Evolutionary conservation across 2,888 invertebrate species (phyloP).

Genomic region (Baccha elongata): DNA sequence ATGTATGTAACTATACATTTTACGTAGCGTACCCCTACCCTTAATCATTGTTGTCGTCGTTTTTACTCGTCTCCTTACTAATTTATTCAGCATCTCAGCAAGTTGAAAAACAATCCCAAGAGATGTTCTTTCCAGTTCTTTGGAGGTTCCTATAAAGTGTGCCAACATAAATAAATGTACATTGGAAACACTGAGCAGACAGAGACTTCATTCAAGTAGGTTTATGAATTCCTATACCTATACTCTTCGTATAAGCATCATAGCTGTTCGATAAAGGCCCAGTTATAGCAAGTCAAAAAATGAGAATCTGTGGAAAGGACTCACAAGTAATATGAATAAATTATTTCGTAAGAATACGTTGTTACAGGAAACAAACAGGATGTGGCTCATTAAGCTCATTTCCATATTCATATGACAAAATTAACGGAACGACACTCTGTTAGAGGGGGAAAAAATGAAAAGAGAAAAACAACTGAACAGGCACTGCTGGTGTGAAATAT

Average conservation of each 20-base stretch:
- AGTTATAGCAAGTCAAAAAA: slow-evolving; percentile 15
- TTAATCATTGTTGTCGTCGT: slow-evolving; percentile 36
- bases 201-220: slow-evolving; percentile 22
- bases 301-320: slow-evolving; percentile 24
- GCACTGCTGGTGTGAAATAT: slow-evolving; percentile 43
- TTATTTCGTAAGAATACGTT: slow-evolving; percentile 28
- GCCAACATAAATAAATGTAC: slow-evolving; percentile 63
- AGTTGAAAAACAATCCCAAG: slow-evolving; percentile 59
- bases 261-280: slow-evolving; percentile 6
- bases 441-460: background rate
- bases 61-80: slow-evolving; percentile 24
- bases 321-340: slow-evolving; percentile 41
- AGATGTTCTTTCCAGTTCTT: slow-evolving; percentile 38
- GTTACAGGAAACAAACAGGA: slow-evolving; percentile 35
- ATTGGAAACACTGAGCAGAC: slow-evolving; percentile 17
- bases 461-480: background rate
- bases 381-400: slow-evolving; percentile 52
- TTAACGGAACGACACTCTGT: slow-evolving; percentile 34
- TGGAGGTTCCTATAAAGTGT: slow-evolving; percentile 54
- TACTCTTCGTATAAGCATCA: slow-evolving; percentile 5
- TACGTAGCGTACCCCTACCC: slow-evolving; percentile 12
- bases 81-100: slow-evolving; percentile 59
- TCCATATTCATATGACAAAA: slow-evolving; percentile 57
- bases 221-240: background rate
- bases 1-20: background rate